These are phyloP conservation scores for Caenorhabditis panamensis DNA, from an alignment of 2,888 invertebrate species.

Conservation along the genomic window DNA sequence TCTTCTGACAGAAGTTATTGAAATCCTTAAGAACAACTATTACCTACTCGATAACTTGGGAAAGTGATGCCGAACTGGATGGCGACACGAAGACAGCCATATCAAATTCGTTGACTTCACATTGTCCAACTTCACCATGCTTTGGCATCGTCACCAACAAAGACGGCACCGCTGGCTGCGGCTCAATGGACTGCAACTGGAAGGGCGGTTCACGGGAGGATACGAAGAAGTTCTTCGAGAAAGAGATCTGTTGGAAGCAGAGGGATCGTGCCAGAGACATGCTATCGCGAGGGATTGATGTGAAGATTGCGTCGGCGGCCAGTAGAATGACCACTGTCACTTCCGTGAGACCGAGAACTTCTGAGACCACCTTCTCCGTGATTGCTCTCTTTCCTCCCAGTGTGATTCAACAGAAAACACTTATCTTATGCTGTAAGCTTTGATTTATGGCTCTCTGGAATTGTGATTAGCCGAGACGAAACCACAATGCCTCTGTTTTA, in stretches of 20 bases:
- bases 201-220: constrained; percentile 36
- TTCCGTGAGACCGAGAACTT: background rate
- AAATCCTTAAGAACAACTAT: constrained; percentile 16
- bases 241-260: constrained; percentile 35
- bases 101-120: background rate
- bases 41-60: constrained; percentile 19
- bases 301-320: constrained; percentile 23
- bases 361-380: background rate
- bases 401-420: background rate
- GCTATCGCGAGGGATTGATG: constrained; percentile 40
- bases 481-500: background rate
- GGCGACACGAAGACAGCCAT: background rate
- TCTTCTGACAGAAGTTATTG: background rate
- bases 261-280: constrained; percentile 37
- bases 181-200: constrained; percentile 44
- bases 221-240: constrained; percentile 30
- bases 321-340: background rate
- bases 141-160: constrained; percentile 51
- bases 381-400: background rate
- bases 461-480: background rate
- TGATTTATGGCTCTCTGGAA: background rate
- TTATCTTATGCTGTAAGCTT: background rate
- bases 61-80: background rate
- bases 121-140: constrained; percentile 16
- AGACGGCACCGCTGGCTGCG: constrained; percentile 53